Conservation (phyloP, 64 coral and sea anemone species). For the Orbicella faveolata region DNA sequence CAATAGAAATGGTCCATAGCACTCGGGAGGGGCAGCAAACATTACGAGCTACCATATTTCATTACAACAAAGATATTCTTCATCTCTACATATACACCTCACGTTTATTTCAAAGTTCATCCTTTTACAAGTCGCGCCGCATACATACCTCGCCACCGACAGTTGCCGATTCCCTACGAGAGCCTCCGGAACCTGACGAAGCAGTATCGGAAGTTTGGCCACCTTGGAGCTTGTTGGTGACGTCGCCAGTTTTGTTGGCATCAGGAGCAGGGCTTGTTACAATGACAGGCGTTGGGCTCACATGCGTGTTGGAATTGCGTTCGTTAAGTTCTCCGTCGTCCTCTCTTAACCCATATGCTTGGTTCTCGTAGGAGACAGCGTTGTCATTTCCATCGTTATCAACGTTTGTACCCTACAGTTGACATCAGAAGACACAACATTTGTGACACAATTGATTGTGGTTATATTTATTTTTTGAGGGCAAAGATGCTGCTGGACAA, state of each 20-base stretch:
- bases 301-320: background rate
- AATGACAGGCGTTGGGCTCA: constrained; percentile 30
- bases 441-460: no score
- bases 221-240: background rate
- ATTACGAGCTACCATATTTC: no score
- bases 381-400: background rate
- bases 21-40: no score
- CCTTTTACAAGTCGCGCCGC: background rate
- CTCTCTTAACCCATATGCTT: background rate
- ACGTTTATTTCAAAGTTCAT: background rate
- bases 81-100: no score
- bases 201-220: constrained; percentile 4
- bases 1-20: background rate
- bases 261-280: constrained; percentile 62
- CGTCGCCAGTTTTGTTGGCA: background rate
- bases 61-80: no score
- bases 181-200: constrained; percentile 18
- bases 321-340: background rate
- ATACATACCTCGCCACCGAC: constrained; percentile 13
- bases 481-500: no score
- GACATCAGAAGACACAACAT: no score
- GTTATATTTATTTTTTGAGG: no score
- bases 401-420: background rate
- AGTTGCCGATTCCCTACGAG: constrained; percentile 34
- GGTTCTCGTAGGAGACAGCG: background rate